These are phyloP conservation scores for Adelphocoris suturalis DNA, from an alignment of 2,888 invertebrate genomes.

Conservation along the genomic window DNA sequence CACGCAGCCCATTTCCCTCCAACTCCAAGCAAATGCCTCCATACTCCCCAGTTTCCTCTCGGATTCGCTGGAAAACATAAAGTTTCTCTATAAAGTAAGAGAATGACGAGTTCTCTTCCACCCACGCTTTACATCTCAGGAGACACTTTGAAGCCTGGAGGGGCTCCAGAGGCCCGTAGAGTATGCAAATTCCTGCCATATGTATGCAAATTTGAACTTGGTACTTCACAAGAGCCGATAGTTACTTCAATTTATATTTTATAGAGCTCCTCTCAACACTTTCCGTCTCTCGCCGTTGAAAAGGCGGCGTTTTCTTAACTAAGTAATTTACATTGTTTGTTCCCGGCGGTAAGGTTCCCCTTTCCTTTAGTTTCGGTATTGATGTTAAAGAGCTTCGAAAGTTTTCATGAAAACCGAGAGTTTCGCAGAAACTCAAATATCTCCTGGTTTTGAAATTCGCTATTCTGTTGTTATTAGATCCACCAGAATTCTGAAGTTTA, in stretches of 20 bases:
- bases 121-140: neutral
- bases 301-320: neutral
- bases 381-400: neutral
- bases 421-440: neutral
- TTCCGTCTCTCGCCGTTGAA: neutral
- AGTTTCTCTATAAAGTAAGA: constrained; percentile 15
- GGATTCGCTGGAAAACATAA: constrained; percentile 32
- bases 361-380: neutral
- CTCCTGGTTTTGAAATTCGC: too few species aligned
- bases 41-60: neutral
- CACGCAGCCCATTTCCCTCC: neutral
- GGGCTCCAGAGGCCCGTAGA: neutral
- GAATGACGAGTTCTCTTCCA: constrained; percentile 39
- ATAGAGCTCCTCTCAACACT: constrained; percentile 50
- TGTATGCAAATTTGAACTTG: constrained; percentile 58
- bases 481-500: too few species aligned
- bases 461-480: too few species aligned
- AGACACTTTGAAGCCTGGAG: constrained; percentile 21
- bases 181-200: constrained; percentile 56
- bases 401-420: neutral
- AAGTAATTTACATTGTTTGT: constrained; percentile 34
- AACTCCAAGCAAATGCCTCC: neutral
- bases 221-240: constrained; percentile 58
- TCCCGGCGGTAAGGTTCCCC: neutral
- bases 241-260: constrained; percentile 60